Evolutionary conservation across 2,888 invertebrate genomes (phyloP), one percentile per base, ranked within the genome.

Genomic region (Hyposoter dolosus): DNA sequence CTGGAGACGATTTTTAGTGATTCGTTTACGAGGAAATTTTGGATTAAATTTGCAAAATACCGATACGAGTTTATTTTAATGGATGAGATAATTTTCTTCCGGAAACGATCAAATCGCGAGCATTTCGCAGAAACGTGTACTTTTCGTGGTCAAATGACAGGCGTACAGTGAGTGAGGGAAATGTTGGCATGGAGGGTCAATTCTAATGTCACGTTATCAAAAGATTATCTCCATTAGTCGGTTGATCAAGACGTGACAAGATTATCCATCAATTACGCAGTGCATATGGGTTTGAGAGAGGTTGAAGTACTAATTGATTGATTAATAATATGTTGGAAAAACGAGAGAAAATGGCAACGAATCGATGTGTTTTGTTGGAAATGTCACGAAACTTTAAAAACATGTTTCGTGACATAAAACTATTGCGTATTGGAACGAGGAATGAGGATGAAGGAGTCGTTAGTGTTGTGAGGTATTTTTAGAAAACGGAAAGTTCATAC

Each of bases 401-500:
- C 3, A 28, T 28, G 5, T 60, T 60, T 28, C 60, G 15, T 60
- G 28, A 60, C 60, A 60, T 23, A 60, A 60, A 60, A 60, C 28
- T 28, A 28, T 60, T 15, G 60, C 60, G 60, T 60, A 15, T 15
- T 1, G 0, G 17, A 28, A 10, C 17, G 15, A 47, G 17, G 28
- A 45, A 28, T 10, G 7, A 28, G 69, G 47, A n/a, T 10, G 10
- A n/a, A 50, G 28, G 17, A 35, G 19, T 35, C 19, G 19, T n/a
- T 17, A 17, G 19, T 12, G 50, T n/a, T 76, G 50, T 68, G 4
- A 17, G 6, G 15, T 43, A 47, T 53, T 35, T 53, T 23, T 60
- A 63, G 19, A 65, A 76, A 47, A 65, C 45, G 15, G n/a, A 45
- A 65, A 66, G 32, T 50, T 47, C 35, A 76, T 76, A 50, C 19